Conservation (phyloP, 1,140 invertebrate genomes). For the Melanaphis sacchari region DNA sequence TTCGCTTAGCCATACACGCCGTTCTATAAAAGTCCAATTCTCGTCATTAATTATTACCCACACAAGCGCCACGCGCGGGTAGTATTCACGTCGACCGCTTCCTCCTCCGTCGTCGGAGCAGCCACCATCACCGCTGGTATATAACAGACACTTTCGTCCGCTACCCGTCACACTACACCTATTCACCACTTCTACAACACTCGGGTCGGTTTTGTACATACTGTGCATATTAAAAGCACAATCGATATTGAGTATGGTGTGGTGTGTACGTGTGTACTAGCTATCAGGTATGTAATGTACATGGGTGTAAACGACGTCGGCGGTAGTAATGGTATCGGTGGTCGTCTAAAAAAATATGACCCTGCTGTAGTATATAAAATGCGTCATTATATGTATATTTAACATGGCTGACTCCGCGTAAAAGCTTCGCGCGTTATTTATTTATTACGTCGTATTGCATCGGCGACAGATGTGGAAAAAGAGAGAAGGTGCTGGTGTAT, state of each 20-base stretch:
- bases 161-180: background rate
- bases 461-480: background rate
- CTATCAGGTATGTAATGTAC: background rate
- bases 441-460: background rate
- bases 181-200: background rate
- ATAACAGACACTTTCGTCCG: background rate
- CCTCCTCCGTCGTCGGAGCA: background rate
- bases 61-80: background rate
- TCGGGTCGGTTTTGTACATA: constrained; percentile 13
- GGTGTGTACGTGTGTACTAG: background rate
- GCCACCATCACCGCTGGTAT: background rate
- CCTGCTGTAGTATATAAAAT: background rate
- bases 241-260: background rate
- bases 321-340: background rate
- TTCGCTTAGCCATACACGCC: constrained; percentile 12
- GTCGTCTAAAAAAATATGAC: background rate
- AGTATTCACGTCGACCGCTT: background rate
- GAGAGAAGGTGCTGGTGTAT: background rate
- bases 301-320: background rate
- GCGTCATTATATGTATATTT: background rate
- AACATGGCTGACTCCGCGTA: background rate
- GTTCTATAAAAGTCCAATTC: constrained; percentile 47
- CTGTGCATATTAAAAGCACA: constrained; percentile 38
- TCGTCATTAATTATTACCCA: constrained; percentile 52
- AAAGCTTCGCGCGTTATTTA: background rate